Conservation (phyloP, 2,797 vertebrate genomes). For the Coreius guichenoti region DNA sequence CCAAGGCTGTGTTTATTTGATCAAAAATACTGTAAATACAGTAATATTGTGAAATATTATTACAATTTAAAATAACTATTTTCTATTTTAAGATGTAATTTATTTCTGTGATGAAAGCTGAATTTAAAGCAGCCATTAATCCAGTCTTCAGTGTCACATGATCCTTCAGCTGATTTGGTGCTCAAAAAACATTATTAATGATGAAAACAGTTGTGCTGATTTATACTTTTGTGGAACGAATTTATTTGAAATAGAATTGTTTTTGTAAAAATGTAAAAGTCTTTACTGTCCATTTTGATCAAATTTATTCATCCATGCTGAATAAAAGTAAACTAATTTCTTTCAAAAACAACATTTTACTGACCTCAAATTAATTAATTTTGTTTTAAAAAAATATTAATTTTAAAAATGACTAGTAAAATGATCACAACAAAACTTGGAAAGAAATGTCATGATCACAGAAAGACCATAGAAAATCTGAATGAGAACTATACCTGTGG, state of each 20-base stretch:
- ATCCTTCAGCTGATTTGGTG: neutral
- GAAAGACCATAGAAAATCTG: neutral
- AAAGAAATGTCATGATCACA: neutral
- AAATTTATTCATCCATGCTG: neutral
- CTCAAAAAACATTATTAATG: neutral
- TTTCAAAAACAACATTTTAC: neutral
- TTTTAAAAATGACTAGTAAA: neutral
- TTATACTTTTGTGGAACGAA: neutral
- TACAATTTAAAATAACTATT: neutral
- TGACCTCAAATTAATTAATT: neutral
- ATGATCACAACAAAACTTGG: neutral
- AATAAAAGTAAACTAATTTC: neutral
- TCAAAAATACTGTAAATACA: neutral
- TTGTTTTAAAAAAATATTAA: too few species aligned
- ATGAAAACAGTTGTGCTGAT: neutral
- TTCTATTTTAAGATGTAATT: neutral
- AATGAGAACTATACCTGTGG: constrained; percentile 11
- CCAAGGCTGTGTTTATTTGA: neutral
- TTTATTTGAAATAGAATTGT: neutral
- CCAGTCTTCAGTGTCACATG: neutral
- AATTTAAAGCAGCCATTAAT: neutral
- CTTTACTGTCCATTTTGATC: neutral
- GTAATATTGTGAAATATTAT: neutral
- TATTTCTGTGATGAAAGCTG: neutral
- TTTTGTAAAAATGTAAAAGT: neutral